These are phyloP conservation scores for Ylistrum balloti DNA, from an alignment of 1,140 invertebrate species.

Conservation along the genomic window DNA sequence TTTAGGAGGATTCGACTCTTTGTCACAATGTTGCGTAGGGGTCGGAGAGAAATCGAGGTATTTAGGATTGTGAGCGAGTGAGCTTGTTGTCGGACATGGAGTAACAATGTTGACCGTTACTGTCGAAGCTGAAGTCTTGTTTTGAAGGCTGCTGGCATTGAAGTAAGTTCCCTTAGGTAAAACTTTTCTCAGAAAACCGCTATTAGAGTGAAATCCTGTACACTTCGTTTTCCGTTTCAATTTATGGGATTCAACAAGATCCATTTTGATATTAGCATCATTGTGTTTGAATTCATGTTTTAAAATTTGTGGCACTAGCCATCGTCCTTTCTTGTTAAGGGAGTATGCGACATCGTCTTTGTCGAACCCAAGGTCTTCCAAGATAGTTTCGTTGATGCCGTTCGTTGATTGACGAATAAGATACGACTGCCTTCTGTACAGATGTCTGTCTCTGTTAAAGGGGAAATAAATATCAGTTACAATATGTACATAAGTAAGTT, in stretches of 20 bases:
- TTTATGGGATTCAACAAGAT: background rate
- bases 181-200: slow-evolving; percentile 4
- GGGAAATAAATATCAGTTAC: background rate
- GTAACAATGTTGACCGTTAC: slow-evolving; percentile 53
- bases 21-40: background rate
- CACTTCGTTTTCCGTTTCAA: background rate
- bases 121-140: background rate
- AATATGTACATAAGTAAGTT: no score
- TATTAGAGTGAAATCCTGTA: background rate
- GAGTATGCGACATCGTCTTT: slow-evolving; percentile 58
- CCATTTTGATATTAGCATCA: slow-evolving; percentile 24
- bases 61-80: slow-evolving; percentile 59
- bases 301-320: slow-evolving; percentile 53
- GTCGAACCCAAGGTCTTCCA: slow-evolving; percentile 46
- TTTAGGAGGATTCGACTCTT: background rate
- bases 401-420: slow-evolving; percentile 36
- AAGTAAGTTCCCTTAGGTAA: slow-evolving; percentile 46
- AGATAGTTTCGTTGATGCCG: background rate
- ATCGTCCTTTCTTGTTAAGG: slow-evolving; percentile 64
- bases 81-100: slow-evolving; percentile 57
- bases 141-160: background rate
- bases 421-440: slow-evolving; percentile 45
- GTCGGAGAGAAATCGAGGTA: slow-evolving; percentile 43
- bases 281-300: slow-evolving; percentile 45
- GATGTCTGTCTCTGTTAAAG: slow-evolving; percentile 21